These are phyloP conservation scores for Nomada lathburiana DNA, from an alignment of 2,888 invertebrate species.

Conservation along the genomic window DNA sequence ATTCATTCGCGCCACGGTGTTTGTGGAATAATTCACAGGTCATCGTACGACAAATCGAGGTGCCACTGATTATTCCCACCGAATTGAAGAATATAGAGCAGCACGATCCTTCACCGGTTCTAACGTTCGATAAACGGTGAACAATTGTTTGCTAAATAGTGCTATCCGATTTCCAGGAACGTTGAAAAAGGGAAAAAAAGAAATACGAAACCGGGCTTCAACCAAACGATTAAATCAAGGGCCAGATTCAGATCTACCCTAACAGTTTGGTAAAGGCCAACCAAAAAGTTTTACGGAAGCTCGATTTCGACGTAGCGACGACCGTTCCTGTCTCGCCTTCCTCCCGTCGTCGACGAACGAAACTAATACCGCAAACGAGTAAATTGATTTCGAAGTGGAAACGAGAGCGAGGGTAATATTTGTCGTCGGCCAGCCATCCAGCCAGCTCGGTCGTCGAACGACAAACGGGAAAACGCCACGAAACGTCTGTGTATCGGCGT, in stretches of 20 bases:
- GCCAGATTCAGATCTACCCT: neutral
- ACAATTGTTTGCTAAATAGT: too few relatives aligned
- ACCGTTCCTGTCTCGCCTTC: neutral
- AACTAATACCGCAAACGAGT: constrained; percentile 70
- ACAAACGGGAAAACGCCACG: constrained; percentile 51
- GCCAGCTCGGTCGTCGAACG: constrained; percentile 43
- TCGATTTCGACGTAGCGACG: neutral
- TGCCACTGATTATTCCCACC: too few relatives aligned
- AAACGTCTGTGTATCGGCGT: constrained; percentile 60
- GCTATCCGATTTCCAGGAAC: too few relatives aligned
- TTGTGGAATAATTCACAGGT: too few relatives aligned
- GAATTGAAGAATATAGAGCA: too few relatives aligned
- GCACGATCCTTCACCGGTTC: too few relatives aligned
- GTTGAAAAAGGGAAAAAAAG: too few relatives aligned
- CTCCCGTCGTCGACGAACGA: constrained; percentile 46
- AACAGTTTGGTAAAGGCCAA: neutral
- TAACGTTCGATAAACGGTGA: too few relatives aligned
- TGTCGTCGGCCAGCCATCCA: constrained; percentile 51
- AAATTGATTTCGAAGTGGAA: constrained; percentile 67
- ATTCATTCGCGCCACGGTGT: too few relatives aligned
- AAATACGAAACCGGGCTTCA: neutral
- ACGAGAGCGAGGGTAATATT: constrained; percentile 65
- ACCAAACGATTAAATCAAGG: neutral
- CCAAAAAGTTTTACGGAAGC: neutral
- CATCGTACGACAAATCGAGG: too few relatives aligned